These are phyloP conservation scores for Cladorhizidae sp. DNA, from an alignment of 37 sponge, comb jelly and placozoan species.

Conservation along the genomic window DNA sequence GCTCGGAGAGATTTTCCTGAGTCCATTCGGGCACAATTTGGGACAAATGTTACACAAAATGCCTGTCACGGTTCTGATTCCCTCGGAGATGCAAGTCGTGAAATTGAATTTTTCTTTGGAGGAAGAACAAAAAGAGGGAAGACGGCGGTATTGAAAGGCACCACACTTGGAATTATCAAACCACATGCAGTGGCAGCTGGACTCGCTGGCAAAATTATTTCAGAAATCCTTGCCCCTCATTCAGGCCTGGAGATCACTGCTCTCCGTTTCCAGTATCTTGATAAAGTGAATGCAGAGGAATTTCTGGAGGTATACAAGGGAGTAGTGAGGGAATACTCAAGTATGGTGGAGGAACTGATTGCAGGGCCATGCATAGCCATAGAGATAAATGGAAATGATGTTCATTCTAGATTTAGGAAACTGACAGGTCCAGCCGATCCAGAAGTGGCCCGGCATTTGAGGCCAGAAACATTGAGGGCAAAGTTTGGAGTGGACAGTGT, in stretches of 20 bases:
- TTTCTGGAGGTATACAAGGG: constrained; percentile 96
- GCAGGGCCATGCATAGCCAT: constrained; percentile 98
- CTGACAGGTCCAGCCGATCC: constrained; percentile 91
- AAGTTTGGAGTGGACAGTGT: constrained; percentile 92
- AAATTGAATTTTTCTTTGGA: constrained; percentile 90
- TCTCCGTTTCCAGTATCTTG: constrained; percentile 75
- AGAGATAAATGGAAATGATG: constrained; percentile 72
- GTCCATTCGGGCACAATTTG: constrained; percentile 82
- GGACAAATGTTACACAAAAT: constrained; percentile 73
- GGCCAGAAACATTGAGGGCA: constrained; percentile 90
- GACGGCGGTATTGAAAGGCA: constrained; percentile 18
- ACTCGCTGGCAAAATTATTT: constrained; percentile 78
- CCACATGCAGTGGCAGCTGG: constrained; percentile 93
- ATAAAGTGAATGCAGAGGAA: constrained; percentile 91
- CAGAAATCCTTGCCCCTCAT: constrained; percentile 52
- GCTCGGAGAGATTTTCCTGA: constrained; percentile 75
- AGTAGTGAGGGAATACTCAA: constrained; percentile 90
- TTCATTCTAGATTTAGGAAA: constrained; percentile 77
- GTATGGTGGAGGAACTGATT: constrained; percentile 90
- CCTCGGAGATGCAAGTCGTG: constrained; percentile 64
- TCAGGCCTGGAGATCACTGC: constrained; percentile 72
- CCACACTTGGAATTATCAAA: constrained; percentile 86
- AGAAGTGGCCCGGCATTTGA: constrained; percentile 90
- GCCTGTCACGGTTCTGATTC: constrained; percentile 93
- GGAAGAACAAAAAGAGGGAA: constrained; percentile 19